A percentile compares a stretch with the other conserved stretches of the same genome.
These are phyloP conservation scores for Sarcophilus harrisii DNA, from an alignment of 2,797 vertebrate genomes.

Conservation along the genomic window DNA sequence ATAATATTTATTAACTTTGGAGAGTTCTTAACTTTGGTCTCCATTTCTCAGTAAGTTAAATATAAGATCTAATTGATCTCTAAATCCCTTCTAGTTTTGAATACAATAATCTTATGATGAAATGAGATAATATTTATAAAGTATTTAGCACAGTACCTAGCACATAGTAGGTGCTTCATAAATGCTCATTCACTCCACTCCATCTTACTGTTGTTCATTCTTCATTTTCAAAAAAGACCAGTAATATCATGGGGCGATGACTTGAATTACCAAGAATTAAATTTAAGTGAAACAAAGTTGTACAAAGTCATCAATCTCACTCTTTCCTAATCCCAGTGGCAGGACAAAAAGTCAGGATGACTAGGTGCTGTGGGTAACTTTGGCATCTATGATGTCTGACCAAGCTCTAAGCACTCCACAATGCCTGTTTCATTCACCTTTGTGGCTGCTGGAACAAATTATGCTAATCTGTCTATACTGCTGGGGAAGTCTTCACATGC, in stretches of 20 bases:
- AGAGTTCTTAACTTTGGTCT: not conserved
- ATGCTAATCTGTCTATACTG: not conserved
- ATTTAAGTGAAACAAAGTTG: not conserved
- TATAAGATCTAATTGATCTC: not conserved
- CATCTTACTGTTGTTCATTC: not conserved
- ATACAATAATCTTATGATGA: not conserved
- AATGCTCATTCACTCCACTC: not conserved
- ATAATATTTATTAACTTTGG: not conserved
- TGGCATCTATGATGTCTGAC: not conserved
- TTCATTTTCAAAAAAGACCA: not conserved
- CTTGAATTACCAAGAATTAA: not conserved
- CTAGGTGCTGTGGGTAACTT: not conserved
- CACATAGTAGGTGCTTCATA: not conserved
- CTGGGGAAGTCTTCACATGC: not conserved
- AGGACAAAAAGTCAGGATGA: not conserved
- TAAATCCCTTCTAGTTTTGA: not conserved
- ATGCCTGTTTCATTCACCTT: not conserved
- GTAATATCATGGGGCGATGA: not conserved
- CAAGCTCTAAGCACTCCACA: not conserved
- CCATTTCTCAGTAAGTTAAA: not conserved
- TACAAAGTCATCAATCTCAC: not conserved
- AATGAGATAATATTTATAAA: not conserved
- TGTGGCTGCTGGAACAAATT: not conserved
- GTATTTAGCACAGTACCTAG: not conserved
- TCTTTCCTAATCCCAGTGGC: not conserved